phyloP scores from a whole-genome alignment of 2,113 vertebrate genomes.

The Thermophis baileyi region DNA sequence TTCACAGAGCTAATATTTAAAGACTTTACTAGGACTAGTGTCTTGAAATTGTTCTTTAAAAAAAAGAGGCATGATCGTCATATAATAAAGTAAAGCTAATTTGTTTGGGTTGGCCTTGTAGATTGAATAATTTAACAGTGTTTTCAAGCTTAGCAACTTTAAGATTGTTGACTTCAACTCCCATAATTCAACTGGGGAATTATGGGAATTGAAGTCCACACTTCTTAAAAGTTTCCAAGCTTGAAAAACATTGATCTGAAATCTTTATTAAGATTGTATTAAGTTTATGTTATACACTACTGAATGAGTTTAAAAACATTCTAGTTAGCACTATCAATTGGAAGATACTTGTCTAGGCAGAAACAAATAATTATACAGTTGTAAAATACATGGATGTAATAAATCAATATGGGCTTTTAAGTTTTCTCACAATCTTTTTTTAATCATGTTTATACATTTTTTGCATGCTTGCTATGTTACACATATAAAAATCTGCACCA shows the following conservation, averaged over 20 bases:
- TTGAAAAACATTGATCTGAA: background rate
- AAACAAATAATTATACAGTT: constrained; percentile 11
- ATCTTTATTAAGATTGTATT: background rate
- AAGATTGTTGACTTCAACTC: background rate
- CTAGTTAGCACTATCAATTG: background rate
- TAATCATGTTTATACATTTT: constrained; percentile 27
- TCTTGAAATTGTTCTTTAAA: background rate
- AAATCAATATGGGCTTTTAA: background rate
- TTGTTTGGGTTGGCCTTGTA: background rate
- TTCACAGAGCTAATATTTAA: background rate
- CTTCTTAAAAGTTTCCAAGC: background rate
- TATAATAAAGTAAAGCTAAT: background rate
- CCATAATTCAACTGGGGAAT: background rate
- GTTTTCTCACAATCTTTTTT: background rate
- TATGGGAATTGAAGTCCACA: background rate
- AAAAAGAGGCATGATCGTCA: background rate
- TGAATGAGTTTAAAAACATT: background rate
- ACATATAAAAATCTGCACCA: constrained; percentile 4
- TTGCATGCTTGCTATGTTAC: constrained; percentile 50
- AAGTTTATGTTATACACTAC: background rate
- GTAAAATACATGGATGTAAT: constrained; percentile 22
- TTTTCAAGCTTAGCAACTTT: background rate
- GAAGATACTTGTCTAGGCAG: background rate
- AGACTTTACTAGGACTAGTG: background rate
- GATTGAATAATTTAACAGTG: background rate